Base-by-base conservation (phyloP, 2,113 vertebrate genomes). In the Strix uralensis region DNA sequence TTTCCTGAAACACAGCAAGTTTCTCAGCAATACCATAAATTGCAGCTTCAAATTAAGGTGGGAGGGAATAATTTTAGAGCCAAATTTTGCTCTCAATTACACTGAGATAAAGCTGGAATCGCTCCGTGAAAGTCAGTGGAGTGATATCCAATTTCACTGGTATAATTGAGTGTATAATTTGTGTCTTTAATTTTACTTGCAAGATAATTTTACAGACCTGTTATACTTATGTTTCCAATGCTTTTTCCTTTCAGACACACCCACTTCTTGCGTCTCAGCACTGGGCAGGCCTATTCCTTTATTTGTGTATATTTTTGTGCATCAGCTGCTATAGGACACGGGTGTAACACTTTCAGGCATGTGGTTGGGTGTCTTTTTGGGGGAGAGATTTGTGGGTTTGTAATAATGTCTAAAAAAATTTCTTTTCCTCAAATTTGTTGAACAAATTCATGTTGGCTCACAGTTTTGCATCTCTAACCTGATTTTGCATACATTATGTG, bases 221-320 rank as follows among this genome's bases (percentile, higher is more conserved):
- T 95, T 90, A 54, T 77, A 86, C 91, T 96, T 91, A 91, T 8
- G 38, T 94, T 96, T 97, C 91, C 91, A 94, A 90, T 96, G 86
- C 90, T 97, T 97, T 82, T 95, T 81, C 92, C 96, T 97, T 97
- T 96, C 93, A 97, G 90, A 91, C 86, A 88, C 63, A 90, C 66
- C 86, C 90, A 92, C 92, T 93, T 92, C 86, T 95, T 93, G 80
- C 91, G 27, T 96, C 86, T 94, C 85, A 82, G 81, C 95, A 79
- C 85, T 94, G 94, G 87, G 92, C 94, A 95, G 95, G 94, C 90
- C 95, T 97, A 69, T 95, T 82, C 81, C 82, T 91, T 94, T 95
- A 92, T 97, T 97, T 95, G 86, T 94, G 81, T 95, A 78, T 96
- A 93, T 90, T 93, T 96, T 94, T 95, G 86, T 97, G 74, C 90